A percentile compares a stretch with the other conserved stretches of the same genome.
Evolutionary conservation across 64 coral and sea anemone species (phyloP).

Genomic region (Stylophora pistillata): DNA sequence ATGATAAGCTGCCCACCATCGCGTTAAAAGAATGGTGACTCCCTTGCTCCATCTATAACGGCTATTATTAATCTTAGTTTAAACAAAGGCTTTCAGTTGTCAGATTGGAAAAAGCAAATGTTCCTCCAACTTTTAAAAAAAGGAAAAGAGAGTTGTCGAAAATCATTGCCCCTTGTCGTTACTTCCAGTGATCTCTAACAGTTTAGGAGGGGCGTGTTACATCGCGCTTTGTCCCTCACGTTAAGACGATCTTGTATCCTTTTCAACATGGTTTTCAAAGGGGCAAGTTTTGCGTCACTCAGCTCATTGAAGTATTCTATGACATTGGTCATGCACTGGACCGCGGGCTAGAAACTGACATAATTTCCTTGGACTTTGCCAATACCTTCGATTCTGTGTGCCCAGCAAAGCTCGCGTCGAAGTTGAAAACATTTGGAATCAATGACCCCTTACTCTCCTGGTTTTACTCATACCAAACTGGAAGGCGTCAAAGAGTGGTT

Average conservation of each 20-base stretch:
- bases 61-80: background rate
- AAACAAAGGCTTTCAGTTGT: conserved; percentile 12
- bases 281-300: background rate
- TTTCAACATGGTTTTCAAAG: too few relatives aligned
- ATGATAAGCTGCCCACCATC: background rate
- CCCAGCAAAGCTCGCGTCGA: too few relatives aligned
- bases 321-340: conserved; percentile 6
- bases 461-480: too few relatives aligned
- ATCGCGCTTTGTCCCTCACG: background rate
- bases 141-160: conserved; percentile 1
- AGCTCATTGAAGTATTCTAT: conserved; percentile 13
- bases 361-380: too few relatives aligned
- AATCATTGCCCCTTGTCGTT: background rate
- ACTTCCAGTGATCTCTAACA: conserved; percentile 5
- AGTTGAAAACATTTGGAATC: too few relatives aligned
- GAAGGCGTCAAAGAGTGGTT: too few relatives aligned
- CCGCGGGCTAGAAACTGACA: background rate
- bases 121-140: conserved; percentile 6
- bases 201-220: background rate
- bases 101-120: conserved; percentile 1
- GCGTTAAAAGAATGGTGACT: background rate
- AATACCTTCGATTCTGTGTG: too few relatives aligned
- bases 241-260: too few relatives aligned
- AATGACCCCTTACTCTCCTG: too few relatives aligned
- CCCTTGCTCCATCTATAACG: conserved; percentile 1